Evolutionary conservation across 2,888 invertebrate species (phyloP), one percentile per base, ranked within the genome.

Genomic region (Leptopilina syphax): DNA sequence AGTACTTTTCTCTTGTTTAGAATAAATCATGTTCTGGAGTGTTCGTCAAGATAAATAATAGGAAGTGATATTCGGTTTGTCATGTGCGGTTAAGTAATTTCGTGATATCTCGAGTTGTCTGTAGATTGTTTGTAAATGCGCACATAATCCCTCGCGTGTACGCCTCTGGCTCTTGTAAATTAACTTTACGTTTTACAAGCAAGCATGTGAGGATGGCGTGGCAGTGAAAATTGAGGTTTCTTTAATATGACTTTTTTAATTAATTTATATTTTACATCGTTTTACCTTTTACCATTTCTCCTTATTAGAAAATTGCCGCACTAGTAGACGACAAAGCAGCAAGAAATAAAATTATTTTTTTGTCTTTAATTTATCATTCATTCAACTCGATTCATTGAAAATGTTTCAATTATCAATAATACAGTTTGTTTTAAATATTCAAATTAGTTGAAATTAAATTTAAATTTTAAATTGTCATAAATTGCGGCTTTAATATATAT

Each of bases 11-110:
- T 44, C 67, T 65, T 79, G 34, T 66, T 27, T 47, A 63, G 68
- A 63, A 18, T 41, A 44, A 18, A 27, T 57, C 41, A 50, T 65
- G 54, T 67, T 18, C 18, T 18, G 18, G 34, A 3, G 4, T 50
- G 66, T 76, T 81, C 77, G 83, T 81, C 79, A 79, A 83, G 81
- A 81, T 81, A 76, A 80, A 79, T 80, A 81, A 84, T 78, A 82
- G 80, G 65, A 81, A 80, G 68, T 78, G 79, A 70, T 78, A 82
- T 81, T 82, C 80, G 84, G 80, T 83, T 81, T 77, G 83, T 80
- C 57, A 47, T 47, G 47, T 73, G 57, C 13, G 34, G 73, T 73
- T 73, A 73, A 73, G 73, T 73, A 73, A 73, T 54, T 34, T 73
- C 50, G 70, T 70, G 57, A 24, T 54, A 27, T 54, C 54, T 57